Conservation (phyloP, 1,140 invertebrate species). For the Plectus sambesii region DNA sequence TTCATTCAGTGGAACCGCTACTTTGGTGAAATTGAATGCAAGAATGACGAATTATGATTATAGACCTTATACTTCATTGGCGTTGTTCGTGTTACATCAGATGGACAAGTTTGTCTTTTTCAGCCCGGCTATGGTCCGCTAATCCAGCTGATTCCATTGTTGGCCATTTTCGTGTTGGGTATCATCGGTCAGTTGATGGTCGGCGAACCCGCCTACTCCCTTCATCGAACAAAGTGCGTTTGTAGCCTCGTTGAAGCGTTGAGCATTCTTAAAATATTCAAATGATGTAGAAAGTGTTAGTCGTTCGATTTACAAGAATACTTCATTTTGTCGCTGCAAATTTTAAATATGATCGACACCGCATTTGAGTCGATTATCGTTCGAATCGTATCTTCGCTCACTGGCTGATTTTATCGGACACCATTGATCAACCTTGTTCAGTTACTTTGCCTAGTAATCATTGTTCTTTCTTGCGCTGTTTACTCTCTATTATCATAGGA, state of each 20-base stretch:
- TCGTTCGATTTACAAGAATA: constrained; percentile 9
- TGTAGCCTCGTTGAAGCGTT: constrained; percentile 3
- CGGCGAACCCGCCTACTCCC: constrained; percentile 36
- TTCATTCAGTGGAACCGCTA: background rate
- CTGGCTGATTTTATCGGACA: background rate
- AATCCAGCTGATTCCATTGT: constrained; percentile 37
- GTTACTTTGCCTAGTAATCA: constrained; percentile 3
- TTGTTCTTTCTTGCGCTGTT: background rate
- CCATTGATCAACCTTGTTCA: constrained; percentile 4
- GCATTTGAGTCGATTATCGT: background rate
- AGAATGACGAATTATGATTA: constrained; percentile 2
- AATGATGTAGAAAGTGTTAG: constrained; percentile 13
- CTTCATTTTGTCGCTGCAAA: constrained; percentile 5
- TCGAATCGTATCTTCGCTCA: background rate
- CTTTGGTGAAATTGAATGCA: constrained; percentile 4
- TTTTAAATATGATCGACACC: background rate
- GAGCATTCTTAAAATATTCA: background rate
- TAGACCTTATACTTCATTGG: background rate
- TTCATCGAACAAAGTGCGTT: constrained; percentile 32
- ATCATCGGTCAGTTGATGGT: constrained; percentile 38
- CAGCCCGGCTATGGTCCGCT: constrained; percentile 13
- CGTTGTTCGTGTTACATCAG: constrained; percentile 7
- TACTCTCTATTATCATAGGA: too few species aligned
- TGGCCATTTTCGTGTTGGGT: constrained; percentile 35
- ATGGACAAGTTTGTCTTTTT: constrained; percentile 6